Evolutionary conservation across 2,888 invertebrate genomes (phyloP).

Genomic region (Lepidonotus clava): DNA sequence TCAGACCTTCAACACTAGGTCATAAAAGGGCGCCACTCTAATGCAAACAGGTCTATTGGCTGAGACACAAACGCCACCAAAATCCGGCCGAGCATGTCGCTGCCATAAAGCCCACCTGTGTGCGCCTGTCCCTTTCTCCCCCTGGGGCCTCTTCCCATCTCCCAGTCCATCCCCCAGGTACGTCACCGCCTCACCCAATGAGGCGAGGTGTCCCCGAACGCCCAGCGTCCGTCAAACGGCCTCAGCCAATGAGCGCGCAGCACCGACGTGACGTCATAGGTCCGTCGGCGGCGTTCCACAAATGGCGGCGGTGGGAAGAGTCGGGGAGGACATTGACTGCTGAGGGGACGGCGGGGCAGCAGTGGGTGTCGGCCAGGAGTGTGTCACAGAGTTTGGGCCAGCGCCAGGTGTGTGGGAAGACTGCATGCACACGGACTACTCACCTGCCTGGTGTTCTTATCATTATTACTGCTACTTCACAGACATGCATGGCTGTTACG

Average conservation of each 20-base stretch:
- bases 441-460: no score
- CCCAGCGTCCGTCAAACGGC: not conserved
- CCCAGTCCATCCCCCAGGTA: not conserved
- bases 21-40: no score
- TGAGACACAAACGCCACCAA: not conserved
- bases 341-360: not conserved
- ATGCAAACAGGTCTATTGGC: no score
- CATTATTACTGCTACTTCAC: no score
- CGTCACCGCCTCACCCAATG: not conserved
- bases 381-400: no score
- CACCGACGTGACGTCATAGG: not conserved
- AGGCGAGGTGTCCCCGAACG: not conserved
- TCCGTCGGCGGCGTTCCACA: not conserved
- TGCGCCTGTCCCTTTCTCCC: not conserved
- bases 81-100: not conserved
- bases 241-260: not conserved
- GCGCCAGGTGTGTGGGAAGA: no score
- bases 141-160: not conserved
- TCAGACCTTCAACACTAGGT: no score
- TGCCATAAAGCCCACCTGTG: not conserved
- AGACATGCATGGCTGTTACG: no score
- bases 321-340: not conserved
- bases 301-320: not conserved
- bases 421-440: no score
- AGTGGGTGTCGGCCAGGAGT: not conserved